Conservation (phyloP, 2,113 vertebrate species). For the Sciurus niger region DNA sequence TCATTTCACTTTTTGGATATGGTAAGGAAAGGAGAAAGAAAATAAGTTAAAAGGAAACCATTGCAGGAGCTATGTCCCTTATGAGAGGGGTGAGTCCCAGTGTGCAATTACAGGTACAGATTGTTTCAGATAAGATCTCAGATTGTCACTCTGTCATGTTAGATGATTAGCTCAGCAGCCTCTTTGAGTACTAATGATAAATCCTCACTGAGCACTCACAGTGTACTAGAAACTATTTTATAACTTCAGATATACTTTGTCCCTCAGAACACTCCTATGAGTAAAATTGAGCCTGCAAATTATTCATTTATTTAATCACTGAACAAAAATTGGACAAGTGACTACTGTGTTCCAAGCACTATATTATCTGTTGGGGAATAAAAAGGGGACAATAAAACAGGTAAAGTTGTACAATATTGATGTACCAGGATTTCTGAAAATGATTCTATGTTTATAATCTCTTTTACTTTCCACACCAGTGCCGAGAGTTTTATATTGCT, state of each 20-base stretch:
- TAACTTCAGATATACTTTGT: not conserved
- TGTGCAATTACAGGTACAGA: not conserved
- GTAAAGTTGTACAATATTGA: not conserved
- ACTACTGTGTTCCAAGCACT: not conserved
- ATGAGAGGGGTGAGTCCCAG: not conserved
- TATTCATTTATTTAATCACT: not conserved
- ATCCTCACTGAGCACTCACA: not conserved
- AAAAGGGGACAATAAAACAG: constrained; percentile 8
- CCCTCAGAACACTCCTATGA: not conserved
- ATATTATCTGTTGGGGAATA: not conserved
- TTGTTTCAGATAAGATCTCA: not conserved
- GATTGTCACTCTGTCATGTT: not conserved
- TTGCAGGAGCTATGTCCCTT: not conserved
- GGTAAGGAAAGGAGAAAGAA: not conserved
- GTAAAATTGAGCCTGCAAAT: not conserved
- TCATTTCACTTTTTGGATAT: not conserved
- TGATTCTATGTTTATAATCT: not conserved
- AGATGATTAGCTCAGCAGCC: not conserved
- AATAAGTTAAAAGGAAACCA: not conserved
- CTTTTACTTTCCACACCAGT: not conserved
- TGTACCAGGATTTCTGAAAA: not conserved
- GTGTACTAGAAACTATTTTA: not conserved
- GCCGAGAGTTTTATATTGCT: not conserved
- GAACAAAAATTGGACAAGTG: constrained; percentile 30
- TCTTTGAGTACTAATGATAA: not conserved